Percentiles rank a stretch among this genome's conserved stretches.
Conservation (phyloP, 2,888 invertebrate species). For the Pyrgus malvae region DNA sequence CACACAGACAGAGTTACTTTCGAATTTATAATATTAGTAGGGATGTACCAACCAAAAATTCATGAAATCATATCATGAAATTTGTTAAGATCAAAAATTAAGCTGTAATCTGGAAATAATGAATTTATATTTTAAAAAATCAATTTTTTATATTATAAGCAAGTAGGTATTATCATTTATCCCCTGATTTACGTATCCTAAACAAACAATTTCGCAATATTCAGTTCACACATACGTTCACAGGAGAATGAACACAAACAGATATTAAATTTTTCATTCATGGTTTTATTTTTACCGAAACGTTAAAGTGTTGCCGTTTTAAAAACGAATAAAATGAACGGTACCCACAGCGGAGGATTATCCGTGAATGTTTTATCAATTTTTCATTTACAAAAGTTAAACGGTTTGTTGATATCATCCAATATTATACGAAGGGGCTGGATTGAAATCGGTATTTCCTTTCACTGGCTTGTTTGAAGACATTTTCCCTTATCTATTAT, state of each 20-base stretch:
- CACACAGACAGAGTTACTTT: too few relatives aligned
- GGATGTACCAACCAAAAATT: too few relatives aligned
- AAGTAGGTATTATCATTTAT: background rate
- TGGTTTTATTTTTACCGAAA: background rate
- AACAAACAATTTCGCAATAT: background rate
- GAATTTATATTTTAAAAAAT: too few relatives aligned
- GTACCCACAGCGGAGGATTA: constrained; percentile 50
- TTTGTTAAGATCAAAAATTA: too few relatives aligned
- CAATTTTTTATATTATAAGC: too few relatives aligned
- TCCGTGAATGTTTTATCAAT: constrained; percentile 54
- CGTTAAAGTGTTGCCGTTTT: constrained; percentile 38
- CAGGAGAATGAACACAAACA: background rate
- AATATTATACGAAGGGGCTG: constrained; percentile 38
- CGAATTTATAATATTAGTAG: too few relatives aligned
- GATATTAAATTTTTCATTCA: background rate
- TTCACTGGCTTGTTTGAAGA: constrained; percentile 37
- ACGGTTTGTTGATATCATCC: constrained; percentile 48
- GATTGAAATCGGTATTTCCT: constrained; percentile 38
- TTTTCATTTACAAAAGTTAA: constrained; percentile 53
- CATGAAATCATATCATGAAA: too few relatives aligned
- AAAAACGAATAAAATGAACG: constrained; percentile 55
- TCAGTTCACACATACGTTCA: background rate
- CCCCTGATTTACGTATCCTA: background rate
- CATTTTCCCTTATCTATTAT: constrained; percentile 42
- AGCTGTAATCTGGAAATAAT: too few relatives aligned